Conservation (phyloP, 2,888 invertebrate genomes). For the Julus scandinavius region DNA sequence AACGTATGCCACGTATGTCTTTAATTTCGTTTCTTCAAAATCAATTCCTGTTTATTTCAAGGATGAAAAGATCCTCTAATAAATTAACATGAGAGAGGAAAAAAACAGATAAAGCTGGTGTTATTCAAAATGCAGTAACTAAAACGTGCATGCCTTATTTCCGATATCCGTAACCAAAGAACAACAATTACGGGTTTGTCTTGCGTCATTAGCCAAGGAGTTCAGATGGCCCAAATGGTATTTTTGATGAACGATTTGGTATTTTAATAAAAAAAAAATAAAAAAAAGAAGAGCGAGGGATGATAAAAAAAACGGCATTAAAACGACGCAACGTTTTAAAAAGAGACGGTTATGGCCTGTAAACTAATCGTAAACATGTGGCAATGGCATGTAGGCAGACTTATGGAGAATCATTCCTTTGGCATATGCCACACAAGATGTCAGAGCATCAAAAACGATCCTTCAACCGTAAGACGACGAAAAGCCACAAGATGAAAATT, state of each 20-base stretch:
- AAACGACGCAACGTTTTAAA: background rate
- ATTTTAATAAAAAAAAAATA: background rate
- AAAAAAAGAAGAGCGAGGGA: background rate
- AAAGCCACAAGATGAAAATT: background rate
- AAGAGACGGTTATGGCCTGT: conserved; percentile 34
- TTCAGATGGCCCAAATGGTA: background rate
- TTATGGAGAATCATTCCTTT: background rate
- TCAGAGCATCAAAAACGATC: conserved; percentile 10
- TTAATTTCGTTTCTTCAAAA: conserved; percentile 15
- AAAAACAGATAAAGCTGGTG: background rate
- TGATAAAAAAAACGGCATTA: background rate
- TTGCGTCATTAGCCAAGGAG: background rate
- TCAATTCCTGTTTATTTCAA: conserved; percentile 27
- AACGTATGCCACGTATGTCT: background rate
- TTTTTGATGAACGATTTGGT: conserved; percentile 29
- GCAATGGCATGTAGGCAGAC: conserved; percentile 16
- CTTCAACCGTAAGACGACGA: background rate
- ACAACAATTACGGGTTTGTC: conserved; percentile 20
- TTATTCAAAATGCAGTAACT: conserved; percentile 32
- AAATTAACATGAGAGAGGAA: background rate
- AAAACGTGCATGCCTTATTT: conserved; percentile 39
- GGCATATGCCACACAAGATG: conserved; percentile 30
- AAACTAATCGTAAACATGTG: conserved; percentile 42
- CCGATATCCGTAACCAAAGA: background rate
- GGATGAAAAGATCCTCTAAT: background rate